Evolutionary conservation across 1,140 invertebrate genomes (phyloP), one percentile per base, ranked within the genome.

Genomic region (Sycophila sp.): DNA sequence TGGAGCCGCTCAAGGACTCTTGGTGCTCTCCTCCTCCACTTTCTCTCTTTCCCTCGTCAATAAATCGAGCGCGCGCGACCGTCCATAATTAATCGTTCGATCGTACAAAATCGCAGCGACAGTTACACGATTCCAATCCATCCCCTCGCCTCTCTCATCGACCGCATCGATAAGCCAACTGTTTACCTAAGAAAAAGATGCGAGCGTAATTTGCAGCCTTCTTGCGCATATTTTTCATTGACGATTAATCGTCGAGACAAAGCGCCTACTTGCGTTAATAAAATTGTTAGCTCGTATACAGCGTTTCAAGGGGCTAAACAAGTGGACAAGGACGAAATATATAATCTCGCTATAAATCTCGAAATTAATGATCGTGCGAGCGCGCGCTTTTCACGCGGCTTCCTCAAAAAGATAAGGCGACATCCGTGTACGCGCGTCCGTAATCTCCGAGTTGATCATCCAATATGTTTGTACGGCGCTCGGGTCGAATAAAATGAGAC

Each of bases 81-180:
- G 55, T 64, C 56, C 64, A 45, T 69, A 72, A 72, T 75, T 68
- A 75, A 75, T 67, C 49, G 65, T 45, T 75, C 70, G 72, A 55
- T 63, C 64, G 24, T 17, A 13, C 47, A 38, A 65, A 65, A 38
- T 67, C 38, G 13, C 19, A 56, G 38, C 53, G 53, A 56, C 64
- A 58, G 51, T 45, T 58, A 58, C 64, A 47, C 38, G 51, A 58
- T 67, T 64, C 51, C 19, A 22, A 59, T 55, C 47, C n/a, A 17
- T 32, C 40, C 24, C 24, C 24, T 15, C 19, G 22, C 15, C 4
- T 15, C 19, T 22, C n/a, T 34, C 26, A 38, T 64, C 32, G 7
- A 47, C 8, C 30, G 47, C 4, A 0, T 22, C 10, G 30, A n/a
- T n/a, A n/a, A n/a, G n/a, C n/a, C n/a, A n/a, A n/a, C n/a, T n/a